phyloP scores from a whole-genome alignment of 2,888 invertebrate genomes.

The Orchestes rusci region DNA sequence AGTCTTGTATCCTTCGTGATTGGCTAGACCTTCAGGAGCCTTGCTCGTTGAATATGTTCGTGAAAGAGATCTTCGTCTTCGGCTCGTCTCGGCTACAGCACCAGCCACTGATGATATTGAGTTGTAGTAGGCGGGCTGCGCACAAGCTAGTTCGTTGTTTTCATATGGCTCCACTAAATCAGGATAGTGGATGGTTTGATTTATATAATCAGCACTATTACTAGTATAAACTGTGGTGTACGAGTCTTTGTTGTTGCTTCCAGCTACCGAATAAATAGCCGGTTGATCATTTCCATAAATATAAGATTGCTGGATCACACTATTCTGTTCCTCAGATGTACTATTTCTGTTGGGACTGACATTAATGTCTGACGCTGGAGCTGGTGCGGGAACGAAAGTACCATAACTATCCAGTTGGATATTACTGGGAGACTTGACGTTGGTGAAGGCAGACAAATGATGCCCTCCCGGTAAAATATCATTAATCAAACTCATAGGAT shows the following conservation, averaged over 20 bases:
- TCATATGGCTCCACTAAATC: conserved; percentile 58
- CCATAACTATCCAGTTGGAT: conserved; percentile 46
- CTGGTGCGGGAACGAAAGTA: conserved; percentile 49
- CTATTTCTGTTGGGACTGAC: conserved; percentile 48
- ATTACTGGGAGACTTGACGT: conserved; percentile 48
- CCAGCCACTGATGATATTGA: conserved; percentile 27
- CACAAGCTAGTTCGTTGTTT: conserved; percentile 42
- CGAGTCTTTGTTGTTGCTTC: conserved; percentile 61
- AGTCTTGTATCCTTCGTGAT: conserved; percentile 59
- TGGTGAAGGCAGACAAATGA: conserved; percentile 50
- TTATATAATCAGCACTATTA: conserved; percentile 53
- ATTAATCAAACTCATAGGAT: conserved; percentile 32
- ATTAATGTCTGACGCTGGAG: conserved; percentile 46
- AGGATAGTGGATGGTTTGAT: conserved; percentile 59
- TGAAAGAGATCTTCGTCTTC: conserved; percentile 45
- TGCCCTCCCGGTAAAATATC: conserved; percentile 45
- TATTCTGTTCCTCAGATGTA: conserved; percentile 24
- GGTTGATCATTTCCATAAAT: conserved; percentile 37
- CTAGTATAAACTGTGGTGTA: conserved; percentile 71
- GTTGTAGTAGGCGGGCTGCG: conserved; percentile 49
- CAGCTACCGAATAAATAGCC: conserved; percentile 70
- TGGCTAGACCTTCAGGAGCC: conserved; percentile 50
- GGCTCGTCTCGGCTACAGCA: conserved; percentile 2
- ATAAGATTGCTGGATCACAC: conserved; percentile 4
- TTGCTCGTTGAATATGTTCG: conserved; percentile 52